Evolutionary conservation across 2,797 vertebrate genomes (phyloP).

Genomic region (Liparis tanakae): DNA sequence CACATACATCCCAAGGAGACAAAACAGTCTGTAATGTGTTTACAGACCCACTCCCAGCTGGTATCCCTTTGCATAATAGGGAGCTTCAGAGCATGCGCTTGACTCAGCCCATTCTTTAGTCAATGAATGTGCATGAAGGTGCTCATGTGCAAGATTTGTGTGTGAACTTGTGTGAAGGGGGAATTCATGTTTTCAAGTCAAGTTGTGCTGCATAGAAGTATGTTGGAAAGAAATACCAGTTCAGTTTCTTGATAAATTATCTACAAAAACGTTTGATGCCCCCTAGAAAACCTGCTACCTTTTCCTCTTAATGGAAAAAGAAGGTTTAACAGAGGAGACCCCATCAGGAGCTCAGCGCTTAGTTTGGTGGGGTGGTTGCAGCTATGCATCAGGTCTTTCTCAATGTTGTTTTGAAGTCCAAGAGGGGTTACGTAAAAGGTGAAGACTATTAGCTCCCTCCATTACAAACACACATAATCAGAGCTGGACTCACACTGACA

Average conservation of each 20-base stretch:
- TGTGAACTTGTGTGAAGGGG: conserved; percentile 27
- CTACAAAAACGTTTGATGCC: conserved; percentile 19
- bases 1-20: conserved; percentile 48
- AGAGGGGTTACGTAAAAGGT: conserved; percentile 65
- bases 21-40: conserved; percentile 67
- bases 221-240: background rate
- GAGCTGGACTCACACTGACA: conserved; percentile 10
- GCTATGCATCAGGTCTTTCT: conserved; percentile 53
- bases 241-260: conserved; percentile 7
- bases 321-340: conserved; percentile 43
- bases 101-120: conserved; percentile 48
- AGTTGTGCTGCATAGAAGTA: background rate
- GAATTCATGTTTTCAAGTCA: conserved; percentile 30
- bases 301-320: conserved; percentile 33
- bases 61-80: conserved; percentile 64
- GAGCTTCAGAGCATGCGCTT: conserved; percentile 49
- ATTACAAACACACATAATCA: conserved; percentile 50
- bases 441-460: conserved; percentile 59
- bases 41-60: conserved; percentile 47
- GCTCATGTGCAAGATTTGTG: conserved; percentile 57
- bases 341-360: conserved; percentile 32
- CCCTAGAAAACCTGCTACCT: background rate
- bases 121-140: conserved; percentile 57
- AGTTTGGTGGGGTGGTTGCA: conserved; percentile 36
- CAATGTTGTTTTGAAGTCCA: conserved; percentile 76